Evolutionary conservation across 2,797 vertebrate genomes (phyloP), one percentile per base, ranked within the genome.

Genomic region (Naso thynnoides): DNA sequence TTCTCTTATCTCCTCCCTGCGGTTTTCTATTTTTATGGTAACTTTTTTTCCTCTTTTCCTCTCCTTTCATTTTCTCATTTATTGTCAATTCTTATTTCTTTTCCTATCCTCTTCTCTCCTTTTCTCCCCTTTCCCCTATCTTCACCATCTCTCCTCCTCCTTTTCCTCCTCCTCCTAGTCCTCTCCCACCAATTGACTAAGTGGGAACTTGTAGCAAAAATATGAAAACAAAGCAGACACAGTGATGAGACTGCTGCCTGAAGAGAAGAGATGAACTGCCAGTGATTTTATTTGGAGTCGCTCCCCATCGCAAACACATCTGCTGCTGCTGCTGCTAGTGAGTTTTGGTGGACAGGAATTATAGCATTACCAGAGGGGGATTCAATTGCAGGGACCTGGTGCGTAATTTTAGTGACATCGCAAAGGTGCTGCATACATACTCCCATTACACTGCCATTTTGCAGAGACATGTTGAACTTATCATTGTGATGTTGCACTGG

Each of bases 171-270:
- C 47, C 83, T 86, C 82, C 79, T 80, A 65, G 71, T 85, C 86
- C 90, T 79, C 60, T 72, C 84, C 31, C 85, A 78, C 64, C 27
- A 11, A 69, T 88, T 78, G 69, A 83, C 76, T 82, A 92, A 93
- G 89, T 92, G 91, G 91, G 88, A 94, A 92, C 82, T 86, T 70
- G 76, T 55, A 78, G 73, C 64, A 81, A 61, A 91, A 91, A 88
- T 81, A 89, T 90, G 69, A 90, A 90, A 91, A 91, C 83, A 62
- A 70, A 42, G 41, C 71, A 75, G 82, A 76, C 73, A 64, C 79
- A 80, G 47, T 76, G 77, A 71, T 49, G 61, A 47, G 54, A 78
- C 66, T 73, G 68, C 71, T 72, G 84, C 53, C 71, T 71, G 19
- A 38, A 82, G 78, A 89, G 80, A 74, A 82, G 69, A 76, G 58